Evolutionary conservation across 2,797 vertebrate genomes (phyloP), one percentile per base, ranked within the genome.

Genomic region (Ptychobarbus kaznakovi): DNA sequence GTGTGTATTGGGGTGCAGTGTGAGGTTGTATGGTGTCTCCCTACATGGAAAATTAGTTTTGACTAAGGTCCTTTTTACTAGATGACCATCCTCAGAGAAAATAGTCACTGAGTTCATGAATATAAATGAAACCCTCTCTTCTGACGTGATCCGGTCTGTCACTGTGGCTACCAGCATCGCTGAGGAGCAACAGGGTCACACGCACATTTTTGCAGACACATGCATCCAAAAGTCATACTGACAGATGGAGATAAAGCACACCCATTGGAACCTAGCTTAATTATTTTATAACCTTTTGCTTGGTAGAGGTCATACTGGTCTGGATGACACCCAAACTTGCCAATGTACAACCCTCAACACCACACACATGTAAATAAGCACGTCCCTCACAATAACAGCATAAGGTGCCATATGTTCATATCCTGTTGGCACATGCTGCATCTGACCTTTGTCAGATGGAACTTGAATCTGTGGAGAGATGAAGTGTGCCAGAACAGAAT

Each of bases 51-150:
- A 82, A 81, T 69, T 58, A 78, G 56, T 53, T 77, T 89, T 88
- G 81, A 70, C 77, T 16, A 12, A 83, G 18, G 90, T 56, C 32
- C 22, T 79, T 78, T 84, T 87, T 32, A 69, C 42, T 53, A 89
- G 90, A 91, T 89, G 86, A 86, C 90, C 78, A 84, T 76, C 81
- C 84, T 93, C 88, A 92, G 93, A 91, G 87, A 87, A 89, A 82
- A 85, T 87, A 74, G 51, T 86, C 84, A 88, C 87, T 81, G 89
- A 89, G 81, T 65, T 68, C n/a, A 90, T 93, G 87, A 93, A 93
- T 95, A 94, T 95, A 85, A 87, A 94, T 92, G 89, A 93, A 87
- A 84, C 77, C 83, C 76, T 89, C 89, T 92, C 85, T 90, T 91
- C 91, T 93, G 91, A 93, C 87, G 92, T 91, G 86, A 91, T 91